These are phyloP conservation scores for Pherbina coryleti DNA, from an alignment of 2,888 invertebrate genomes.

Conservation along the genomic window DNA sequence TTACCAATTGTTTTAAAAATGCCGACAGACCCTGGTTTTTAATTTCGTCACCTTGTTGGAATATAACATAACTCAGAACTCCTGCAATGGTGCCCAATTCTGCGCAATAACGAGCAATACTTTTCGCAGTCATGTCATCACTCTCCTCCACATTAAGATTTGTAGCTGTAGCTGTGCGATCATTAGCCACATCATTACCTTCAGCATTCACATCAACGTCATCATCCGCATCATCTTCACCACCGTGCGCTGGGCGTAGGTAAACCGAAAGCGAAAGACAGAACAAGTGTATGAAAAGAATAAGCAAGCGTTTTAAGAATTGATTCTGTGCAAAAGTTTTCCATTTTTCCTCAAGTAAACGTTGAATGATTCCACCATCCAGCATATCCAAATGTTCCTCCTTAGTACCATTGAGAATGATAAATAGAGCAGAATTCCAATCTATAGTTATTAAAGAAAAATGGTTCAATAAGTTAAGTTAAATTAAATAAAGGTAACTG, in stretches of 20 bases:
- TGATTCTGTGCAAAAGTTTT: conserved; percentile 97
- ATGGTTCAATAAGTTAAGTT: conserved; percentile 49
- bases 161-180: not conserved
- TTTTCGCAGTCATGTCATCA: conserved; percentile 68
- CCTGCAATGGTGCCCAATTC: conserved; percentile 89
- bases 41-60: conserved; percentile 95
- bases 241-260: conserved; percentile 78
- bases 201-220: conserved; percentile 55
- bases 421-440: conserved; percentile 98
- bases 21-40: conserved; percentile 92
- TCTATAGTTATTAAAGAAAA: conserved; percentile 73
- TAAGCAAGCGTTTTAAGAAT: conserved; percentile 90
- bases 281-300: conserved; percentile 88
- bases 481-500: not conserved
- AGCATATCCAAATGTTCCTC: conserved; percentile 99
- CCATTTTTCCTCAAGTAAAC: conserved; percentile 98
- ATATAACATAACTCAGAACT: conserved; percentile 87
- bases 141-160: conserved; percentile 45
- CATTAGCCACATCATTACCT: not conserved
- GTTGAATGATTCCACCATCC: conserved; percentile 97
- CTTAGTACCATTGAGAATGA: conserved; percentile 96
- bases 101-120: conserved; percentile 77
- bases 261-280: conserved; percentile 93
- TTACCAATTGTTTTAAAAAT: conserved; percentile 91
- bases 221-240: conserved; percentile 57